phyloP scores from a whole-genome alignment of 2,888 invertebrate genomes.

The Agriopis marginaria region DNA sequence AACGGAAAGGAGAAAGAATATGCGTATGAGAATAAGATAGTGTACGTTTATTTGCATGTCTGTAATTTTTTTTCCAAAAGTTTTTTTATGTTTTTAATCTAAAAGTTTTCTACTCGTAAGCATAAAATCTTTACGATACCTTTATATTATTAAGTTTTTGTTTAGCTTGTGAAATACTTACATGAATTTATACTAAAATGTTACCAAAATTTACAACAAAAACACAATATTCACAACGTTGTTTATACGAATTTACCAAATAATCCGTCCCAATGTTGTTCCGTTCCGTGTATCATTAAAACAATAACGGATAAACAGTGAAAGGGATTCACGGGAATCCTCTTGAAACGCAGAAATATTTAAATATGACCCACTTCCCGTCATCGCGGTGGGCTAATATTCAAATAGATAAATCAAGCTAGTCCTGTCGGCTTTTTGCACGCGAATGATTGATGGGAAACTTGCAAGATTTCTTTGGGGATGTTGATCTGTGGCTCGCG shows the following conservation, averaged over 20 bases:
- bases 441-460: constrained; percentile 74
- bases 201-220: not conserved
- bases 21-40: no score
- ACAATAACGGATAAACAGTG: constrained; percentile 22
- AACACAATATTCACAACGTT: not conserved
- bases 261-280: constrained; percentile 13
- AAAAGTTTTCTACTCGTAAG: no score
- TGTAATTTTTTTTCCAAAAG: no score
- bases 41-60: no score
- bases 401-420: constrained; percentile 81
- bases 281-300: constrained; percentile 21
- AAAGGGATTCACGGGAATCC: constrained; percentile 20
- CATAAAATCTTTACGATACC: no score
- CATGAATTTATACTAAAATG: not conserved
- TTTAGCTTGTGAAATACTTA: no score
- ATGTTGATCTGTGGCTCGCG: constrained; percentile 59
- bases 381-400: constrained; percentile 68
- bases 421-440: constrained; percentile 69
- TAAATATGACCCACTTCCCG: constrained; percentile 60
- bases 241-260: not conserved
- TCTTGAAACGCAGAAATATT: constrained; percentile 44
- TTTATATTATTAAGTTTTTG: no score
- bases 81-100: no score
- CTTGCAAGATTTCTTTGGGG: constrained; percentile 63
- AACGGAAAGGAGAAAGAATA: no score